These are phyloP conservation scores for Himalopsyche anomala DNA, from an alignment of 2,888 invertebrate genomes.

Conservation along the genomic window DNA sequence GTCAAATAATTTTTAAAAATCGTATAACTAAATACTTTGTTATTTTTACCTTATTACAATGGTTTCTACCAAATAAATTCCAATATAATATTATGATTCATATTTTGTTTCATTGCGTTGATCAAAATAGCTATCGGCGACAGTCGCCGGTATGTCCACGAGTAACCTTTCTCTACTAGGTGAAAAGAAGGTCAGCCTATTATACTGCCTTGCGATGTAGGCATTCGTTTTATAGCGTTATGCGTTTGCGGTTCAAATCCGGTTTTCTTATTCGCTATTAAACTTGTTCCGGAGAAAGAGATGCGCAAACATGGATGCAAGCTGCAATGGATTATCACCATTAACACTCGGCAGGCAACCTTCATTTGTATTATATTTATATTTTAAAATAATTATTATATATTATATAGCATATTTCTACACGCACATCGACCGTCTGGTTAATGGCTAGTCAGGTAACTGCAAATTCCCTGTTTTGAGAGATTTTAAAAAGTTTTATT, in stretches of 20 bases:
- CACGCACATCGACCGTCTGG: no score
- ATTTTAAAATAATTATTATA: no score
- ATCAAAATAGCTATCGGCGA: neutral
- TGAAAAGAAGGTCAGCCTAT: conserved; percentile 14
- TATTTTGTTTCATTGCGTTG: neutral
- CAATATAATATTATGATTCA: no score
- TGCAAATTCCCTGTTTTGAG: no score
- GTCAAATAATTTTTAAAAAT: no score
- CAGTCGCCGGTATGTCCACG: neutral
- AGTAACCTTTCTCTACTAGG: neutral
- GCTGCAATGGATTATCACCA: neutral
- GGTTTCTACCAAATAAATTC: no score
- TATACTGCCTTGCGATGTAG: neutral
- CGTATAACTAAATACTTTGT: no score
- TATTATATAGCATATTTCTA: no score
- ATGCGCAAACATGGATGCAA: conserved; percentile 15
- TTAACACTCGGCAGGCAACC: neutral
- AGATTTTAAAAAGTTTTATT: no score
- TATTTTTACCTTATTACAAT: no score
- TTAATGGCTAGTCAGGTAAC: no score
- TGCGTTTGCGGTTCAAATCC: conserved; percentile 24
- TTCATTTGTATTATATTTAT: no score
- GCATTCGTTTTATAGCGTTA: conserved; percentile 12
- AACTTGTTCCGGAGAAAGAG: conserved; percentile 18
- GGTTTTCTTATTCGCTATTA: neutral